phyloP scores from a whole-genome alignment of 1,140 invertebrate genomes.

The Limonius californicus region DNA sequence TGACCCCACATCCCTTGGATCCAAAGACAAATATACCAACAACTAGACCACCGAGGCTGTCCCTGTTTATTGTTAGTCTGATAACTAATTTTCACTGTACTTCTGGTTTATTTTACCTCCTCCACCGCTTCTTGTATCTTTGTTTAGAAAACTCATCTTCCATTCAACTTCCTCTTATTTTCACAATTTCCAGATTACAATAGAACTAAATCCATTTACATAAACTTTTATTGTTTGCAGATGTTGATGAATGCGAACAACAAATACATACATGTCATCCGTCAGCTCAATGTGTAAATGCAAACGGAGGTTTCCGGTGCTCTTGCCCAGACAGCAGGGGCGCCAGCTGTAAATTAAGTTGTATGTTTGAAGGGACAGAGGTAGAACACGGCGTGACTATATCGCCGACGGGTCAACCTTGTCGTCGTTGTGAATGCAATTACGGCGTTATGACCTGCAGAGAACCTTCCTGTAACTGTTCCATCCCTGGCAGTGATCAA shows the following conservation, averaged over 20 bases:
- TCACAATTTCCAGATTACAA: neutral
- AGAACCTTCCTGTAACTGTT: conserved; percentile 60
- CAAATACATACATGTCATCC: conserved; percentile 73
- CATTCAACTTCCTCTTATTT: neutral
- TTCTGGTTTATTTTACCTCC: too few species aligned
- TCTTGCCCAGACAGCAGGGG: conserved; percentile 58
- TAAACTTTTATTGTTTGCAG: conserved; percentile 48
- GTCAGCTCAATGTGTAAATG: conserved; percentile 75
- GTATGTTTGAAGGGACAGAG: conserved; percentile 59
- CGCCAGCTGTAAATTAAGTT: conserved; percentile 54
- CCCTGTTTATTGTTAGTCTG: too few species aligned
- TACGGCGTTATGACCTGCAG: conserved; percentile 62
- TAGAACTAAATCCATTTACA: neutral
- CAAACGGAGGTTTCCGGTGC: conserved; percentile 76
- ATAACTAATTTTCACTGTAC: too few species aligned
- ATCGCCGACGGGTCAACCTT: conserved; percentile 53
- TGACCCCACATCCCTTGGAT: too few species aligned
- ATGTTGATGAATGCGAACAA: conserved; percentile 82
- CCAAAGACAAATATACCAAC: too few species aligned
- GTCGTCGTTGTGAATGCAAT: conserved; percentile 58
- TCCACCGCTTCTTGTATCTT: too few species aligned
- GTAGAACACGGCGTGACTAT: conserved; percentile 54
- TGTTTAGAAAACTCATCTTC: too few species aligned
- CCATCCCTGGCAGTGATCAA: conserved; percentile 50
- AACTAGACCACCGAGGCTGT: too few species aligned